phyloP scores from a whole-genome alignment of 2,113 vertebrate genomes.

The Osmerus eperlanus region DNA sequence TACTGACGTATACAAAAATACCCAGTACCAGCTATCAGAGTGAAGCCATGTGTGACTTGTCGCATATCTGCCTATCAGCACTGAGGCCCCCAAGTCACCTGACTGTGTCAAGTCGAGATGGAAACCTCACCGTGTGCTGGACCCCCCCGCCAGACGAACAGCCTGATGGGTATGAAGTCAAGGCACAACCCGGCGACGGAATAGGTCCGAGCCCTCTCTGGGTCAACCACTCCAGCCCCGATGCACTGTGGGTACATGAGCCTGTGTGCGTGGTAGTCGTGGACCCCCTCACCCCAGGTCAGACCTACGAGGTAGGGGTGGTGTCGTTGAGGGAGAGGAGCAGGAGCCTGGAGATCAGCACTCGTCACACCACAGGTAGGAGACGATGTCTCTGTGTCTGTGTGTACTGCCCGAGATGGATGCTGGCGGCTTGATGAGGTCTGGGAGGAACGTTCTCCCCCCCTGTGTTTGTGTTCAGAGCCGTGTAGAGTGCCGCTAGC shows the following conservation, averaged over 20 bases:
- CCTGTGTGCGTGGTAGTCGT: conserved; percentile 63
- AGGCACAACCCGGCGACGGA: conserved; percentile 47
- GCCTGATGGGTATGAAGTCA: conserved; percentile 68
- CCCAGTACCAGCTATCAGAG: too few species aligned
- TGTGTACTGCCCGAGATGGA: not conserved
- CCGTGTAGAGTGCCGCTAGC: conserved; percentile 54
- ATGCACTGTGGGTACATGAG: conserved; percentile 57
- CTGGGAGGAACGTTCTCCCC: not conserved
- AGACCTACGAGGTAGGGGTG: conserved; percentile 76
- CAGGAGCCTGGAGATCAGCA: conserved; percentile 67
- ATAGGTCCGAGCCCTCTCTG: conserved; percentile 44
- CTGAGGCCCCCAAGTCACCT: conserved; percentile 71
- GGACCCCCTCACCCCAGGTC: conserved; percentile 72
- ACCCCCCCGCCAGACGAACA: conserved; percentile 48
- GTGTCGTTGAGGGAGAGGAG: conserved; percentile 72
- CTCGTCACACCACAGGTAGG: conserved; percentile 77
- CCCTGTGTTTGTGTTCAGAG: conserved; percentile 35
- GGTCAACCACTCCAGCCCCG: conserved; percentile 53
- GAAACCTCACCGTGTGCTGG: conserved; percentile 76
- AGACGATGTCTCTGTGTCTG: not conserved
- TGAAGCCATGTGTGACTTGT: too few species aligned
- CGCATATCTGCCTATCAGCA: conserved; percentile 44
- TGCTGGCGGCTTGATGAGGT: not conserved
- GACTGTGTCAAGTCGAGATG: conserved; percentile 49
- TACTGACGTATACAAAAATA: too few species aligned